Evolutionary conservation across 2,113 vertebrate species (phyloP).

Genomic region (Brachirus orientalis): DNA sequence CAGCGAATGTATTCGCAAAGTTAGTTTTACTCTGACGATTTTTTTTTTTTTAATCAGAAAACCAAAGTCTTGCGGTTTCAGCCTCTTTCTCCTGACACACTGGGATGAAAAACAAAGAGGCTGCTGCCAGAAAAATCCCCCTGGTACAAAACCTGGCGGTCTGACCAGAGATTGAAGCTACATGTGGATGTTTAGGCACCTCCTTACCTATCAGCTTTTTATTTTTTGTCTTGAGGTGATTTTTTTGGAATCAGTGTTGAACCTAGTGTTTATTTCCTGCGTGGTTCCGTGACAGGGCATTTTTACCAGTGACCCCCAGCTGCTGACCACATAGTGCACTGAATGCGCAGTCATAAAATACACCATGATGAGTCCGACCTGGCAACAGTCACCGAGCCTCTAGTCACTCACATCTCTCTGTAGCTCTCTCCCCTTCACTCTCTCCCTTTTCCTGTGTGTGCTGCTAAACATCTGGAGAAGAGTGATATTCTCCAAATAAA

Average conservation of each 20-base stretch:
- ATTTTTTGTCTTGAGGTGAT: slow-evolving; percentile 7
- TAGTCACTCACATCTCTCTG: slow-evolving; percentile 43
- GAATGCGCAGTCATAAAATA: slow-evolving; percentile 70
- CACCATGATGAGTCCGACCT: slow-evolving; percentile 67
- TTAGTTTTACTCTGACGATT: slow-evolving; percentile 44
- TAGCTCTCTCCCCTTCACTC: slow-evolving; percentile 23
- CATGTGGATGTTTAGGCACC: slow-evolving; percentile 14
- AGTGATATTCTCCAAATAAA: slow-evolving; percentile 72
- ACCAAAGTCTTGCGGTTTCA: slow-evolving; percentile 53
- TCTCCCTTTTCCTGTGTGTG: slow-evolving; percentile 58
- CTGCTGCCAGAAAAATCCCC: slow-evolving; percentile 41
- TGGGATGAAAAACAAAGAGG: slow-evolving; percentile 39
- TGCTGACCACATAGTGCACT: slow-evolving; percentile 27
- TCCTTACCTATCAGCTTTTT: neutral
- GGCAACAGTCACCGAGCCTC: slow-evolving; percentile 43
- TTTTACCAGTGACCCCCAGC: slow-evolving; percentile 30
- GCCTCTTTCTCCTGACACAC: slow-evolving; percentile 28
- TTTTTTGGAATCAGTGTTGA: neutral
- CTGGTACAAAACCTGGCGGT: slow-evolving; percentile 50
- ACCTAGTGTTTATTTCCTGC: slow-evolving; percentile 49
- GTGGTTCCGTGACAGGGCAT: slow-evolving; percentile 18
- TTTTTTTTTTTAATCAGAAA: slow-evolving; percentile 11
- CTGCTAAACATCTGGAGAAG: slow-evolving; percentile 80
- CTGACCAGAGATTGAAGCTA: slow-evolving; percentile 41
- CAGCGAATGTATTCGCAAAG: slow-evolving; percentile 43